A percentile compares a stretch with the other conserved stretches of the same genome.
phyloP scores from a whole-genome alignment of 1,140 invertebrate species.

The Phthorimaea operculella region DNA sequence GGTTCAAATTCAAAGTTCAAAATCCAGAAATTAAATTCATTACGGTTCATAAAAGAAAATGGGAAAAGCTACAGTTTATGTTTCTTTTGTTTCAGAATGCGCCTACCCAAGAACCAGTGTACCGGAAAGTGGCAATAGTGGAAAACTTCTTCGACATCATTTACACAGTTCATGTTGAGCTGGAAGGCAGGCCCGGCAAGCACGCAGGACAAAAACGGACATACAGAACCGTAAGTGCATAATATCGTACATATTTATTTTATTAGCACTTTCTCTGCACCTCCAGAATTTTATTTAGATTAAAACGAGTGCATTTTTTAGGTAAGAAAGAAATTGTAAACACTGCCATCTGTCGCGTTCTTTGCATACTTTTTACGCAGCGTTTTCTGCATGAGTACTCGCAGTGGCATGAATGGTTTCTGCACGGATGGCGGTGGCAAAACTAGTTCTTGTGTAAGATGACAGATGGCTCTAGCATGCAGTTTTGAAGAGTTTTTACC shows the following conservation, averaged over 20 bases:
- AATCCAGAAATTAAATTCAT: too few species aligned
- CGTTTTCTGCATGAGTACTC: neutral
- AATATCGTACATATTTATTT: too few species aligned
- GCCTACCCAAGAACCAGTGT: conserved; percentile 72
- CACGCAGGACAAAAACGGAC: conserved; percentile 97
- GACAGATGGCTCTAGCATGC: too few species aligned
- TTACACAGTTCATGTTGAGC: conserved; percentile 92
- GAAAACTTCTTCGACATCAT: conserved; percentile 98
- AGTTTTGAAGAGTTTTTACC: too few species aligned
- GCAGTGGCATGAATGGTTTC: too few species aligned
- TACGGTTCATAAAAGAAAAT: too few species aligned
- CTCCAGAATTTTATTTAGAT: too few species aligned
- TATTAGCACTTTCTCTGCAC: too few species aligned
- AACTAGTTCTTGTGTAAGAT: too few species aligned
- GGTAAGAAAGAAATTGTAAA: too few species aligned
- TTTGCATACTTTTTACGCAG: neutral
- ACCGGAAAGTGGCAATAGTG: conserved; percentile 93
- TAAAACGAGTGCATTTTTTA: too few species aligned
- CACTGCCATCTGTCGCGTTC: neutral
- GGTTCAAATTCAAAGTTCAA: neutral
- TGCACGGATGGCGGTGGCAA: too few species aligned
- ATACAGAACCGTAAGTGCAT: conserved; percentile 88
- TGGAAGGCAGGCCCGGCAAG: conserved; percentile 88
- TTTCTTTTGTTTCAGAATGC: conserved; percentile 66
- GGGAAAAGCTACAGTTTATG: neutral